Percentiles rank a stretch among this genome's conserved stretches.
These are phyloP conservation scores for Helicoverpa zea DNA, from an alignment of 1,140 invertebrate genomes.

Conservation along the genomic window DNA sequence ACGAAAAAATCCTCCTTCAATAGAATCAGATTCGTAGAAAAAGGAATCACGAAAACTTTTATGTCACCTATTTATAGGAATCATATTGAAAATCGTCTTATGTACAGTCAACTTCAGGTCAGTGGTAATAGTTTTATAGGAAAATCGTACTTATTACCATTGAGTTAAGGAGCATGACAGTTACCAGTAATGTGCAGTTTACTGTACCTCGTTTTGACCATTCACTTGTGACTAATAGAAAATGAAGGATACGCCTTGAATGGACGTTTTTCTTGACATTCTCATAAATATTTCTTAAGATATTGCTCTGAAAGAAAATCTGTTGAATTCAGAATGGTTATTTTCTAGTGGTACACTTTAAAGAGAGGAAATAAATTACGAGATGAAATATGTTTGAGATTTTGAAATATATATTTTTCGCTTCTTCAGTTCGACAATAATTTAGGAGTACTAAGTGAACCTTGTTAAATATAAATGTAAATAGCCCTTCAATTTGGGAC, in stretches of 20 bases:
- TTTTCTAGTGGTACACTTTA: constrained; percentile 11
- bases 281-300: constrained; percentile 43
- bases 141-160: too few species aligned
- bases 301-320: neutral
- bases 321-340: constrained; percentile 7
- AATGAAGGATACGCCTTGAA: constrained; percentile 30
- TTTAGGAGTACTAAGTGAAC: too few species aligned
- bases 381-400: neutral
- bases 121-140: too few species aligned
- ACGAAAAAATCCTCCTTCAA: neutral
- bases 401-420: neutral
- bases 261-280: constrained; percentile 12
- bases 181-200: too few species aligned
- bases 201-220: constrained; percentile 30
- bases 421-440: neutral
- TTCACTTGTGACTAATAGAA: constrained; percentile 38
- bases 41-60: neutral
- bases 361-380: constrained; percentile 6
- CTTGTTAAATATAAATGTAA: too few species aligned
- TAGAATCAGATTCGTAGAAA: neutral
- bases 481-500: too few species aligned
- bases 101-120: too few species aligned
- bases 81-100: constrained; percentile 21
- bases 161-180: too few species aligned
- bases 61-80: constrained; percentile 7